These are phyloP conservation scores for Caenorhabditis imperialis DNA, from an alignment of 2,888 invertebrate species.

Conservation along the genomic window DNA sequence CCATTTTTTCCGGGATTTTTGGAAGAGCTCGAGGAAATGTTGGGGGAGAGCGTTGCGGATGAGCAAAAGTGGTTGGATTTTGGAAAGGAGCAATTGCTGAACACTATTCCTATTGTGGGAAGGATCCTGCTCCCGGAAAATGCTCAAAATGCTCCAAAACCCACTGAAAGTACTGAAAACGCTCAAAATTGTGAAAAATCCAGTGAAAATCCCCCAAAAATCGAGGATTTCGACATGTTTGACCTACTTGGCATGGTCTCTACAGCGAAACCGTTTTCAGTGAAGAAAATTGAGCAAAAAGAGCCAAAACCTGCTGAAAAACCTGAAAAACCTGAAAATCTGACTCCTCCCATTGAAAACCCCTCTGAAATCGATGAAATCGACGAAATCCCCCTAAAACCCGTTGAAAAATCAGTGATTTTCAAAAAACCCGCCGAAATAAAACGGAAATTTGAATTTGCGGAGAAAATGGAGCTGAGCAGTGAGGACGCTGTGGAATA, in stretches of 20 bases:
- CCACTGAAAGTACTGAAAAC: background rate
- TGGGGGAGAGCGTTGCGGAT: constrained; percentile 14
- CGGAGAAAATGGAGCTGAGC: constrained; percentile 43
- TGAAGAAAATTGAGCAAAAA: background rate
- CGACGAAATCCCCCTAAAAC: background rate
- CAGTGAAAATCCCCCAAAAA: constrained; percentile 6
- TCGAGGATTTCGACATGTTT: constrained; percentile 43
- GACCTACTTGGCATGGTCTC: constrained; percentile 52
- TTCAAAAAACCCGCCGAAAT: background rate
- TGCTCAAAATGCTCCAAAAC: no score
- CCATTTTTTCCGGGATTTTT: constrained; percentile 62
- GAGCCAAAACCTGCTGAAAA: background rate
- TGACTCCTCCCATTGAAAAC: background rate
- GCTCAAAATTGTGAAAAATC: background rate
- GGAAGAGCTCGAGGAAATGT: constrained; percentile 27
- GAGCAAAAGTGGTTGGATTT: constrained; percentile 22
- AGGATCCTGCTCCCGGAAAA: constrained; percentile 13
- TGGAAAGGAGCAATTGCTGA: constrained; percentile 17
- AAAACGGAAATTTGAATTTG: constrained; percentile 48
- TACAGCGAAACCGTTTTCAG: background rate
- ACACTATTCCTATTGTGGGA: constrained; percentile 54
- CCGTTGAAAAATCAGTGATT: background rate
- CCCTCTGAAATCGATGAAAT: background rate
- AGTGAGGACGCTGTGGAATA: constrained; percentile 55
- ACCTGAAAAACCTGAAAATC: background rate